Base-by-base conservation (phyloP, 1,140 invertebrate species). In the Trichonephila clavipes region DNA sequence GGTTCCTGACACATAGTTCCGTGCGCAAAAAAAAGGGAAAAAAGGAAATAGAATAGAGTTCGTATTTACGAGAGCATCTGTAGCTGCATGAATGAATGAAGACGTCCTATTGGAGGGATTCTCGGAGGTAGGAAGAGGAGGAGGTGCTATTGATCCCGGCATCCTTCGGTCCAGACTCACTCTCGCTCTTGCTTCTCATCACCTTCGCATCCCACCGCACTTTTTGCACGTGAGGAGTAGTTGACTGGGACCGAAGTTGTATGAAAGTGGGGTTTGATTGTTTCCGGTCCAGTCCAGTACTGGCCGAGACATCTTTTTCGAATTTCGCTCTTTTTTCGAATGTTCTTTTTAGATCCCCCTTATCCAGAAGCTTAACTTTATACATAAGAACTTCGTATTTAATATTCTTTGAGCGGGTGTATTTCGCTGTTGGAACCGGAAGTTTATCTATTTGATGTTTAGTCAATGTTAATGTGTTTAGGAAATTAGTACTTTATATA, bases 71-170 rank as follows among this genome's bases (percentile, higher is more conserved):
- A 61, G 59, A 83, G 81, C 72, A 91, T 91, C 90, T 91, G 77
- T 91, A 91, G 90, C 81, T 91, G 90, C 90, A 91, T 91, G 90
- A 91, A 83, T 91, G 90, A 66, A 16, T 59, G 82, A 77, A 77
- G 89, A 16, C 61, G 58, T 94, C 81, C 89, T 24, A 91, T 92
- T 92, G 94, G 85, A 83, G 89, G 81, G 66, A 64, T 83, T 19
- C 82, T 77, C n/a, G 59, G 77, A 94, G 72, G 86, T 94, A 87
- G 94, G 72, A 82, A 69, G 90, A 82, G 90, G 94, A 24, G 88
- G 94, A 91, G 89, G 85, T 18, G 92, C 87, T 89, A 94, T 93
- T 93, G 90, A 88, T 94, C 90, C 72, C 86, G 18, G 86, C 82
- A 40, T 77, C 77, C 85, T 89, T 72, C 21, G 87, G n/a, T 61